A percentile compares a stretch with the other conserved stretches of the same genome.
phyloP scores from a whole-genome alignment of 2,888 invertebrate genomes.

The Pelosia muscerda region DNA sequence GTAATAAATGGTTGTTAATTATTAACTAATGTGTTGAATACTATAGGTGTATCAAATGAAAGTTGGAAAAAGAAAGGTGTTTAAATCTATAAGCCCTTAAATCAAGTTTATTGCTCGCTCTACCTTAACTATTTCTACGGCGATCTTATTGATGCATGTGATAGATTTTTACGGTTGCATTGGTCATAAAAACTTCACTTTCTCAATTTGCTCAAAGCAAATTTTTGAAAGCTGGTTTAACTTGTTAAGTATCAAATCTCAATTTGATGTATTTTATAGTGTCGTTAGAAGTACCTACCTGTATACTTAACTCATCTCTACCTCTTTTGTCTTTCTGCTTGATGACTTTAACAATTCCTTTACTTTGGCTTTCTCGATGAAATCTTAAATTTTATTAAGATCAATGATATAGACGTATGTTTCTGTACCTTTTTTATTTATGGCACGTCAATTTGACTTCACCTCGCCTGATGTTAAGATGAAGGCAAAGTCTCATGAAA shows the following conservation, averaged over 20 bases:
- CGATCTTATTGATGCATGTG: conserved; percentile 48
- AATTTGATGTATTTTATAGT: neutral
- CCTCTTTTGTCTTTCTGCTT: neutral
- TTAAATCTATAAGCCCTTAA: conserved; percentile 77
- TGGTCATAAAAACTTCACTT: conserved; percentile 70
- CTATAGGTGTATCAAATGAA: conserved; percentile 68
- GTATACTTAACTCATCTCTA: neutral
- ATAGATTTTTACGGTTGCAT: conserved; percentile 62
- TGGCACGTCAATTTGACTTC: too few relatives aligned
- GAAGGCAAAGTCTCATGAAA: too few relatives aligned
- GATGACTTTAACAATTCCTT: neutral
- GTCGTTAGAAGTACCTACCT: neutral
- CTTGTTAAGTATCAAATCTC: neutral
- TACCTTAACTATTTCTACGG: conserved; percentile 62
- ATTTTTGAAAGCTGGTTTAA: conserved; percentile 6
- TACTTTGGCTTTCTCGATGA: too few relatives aligned
- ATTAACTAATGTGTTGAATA: conserved; percentile 61
- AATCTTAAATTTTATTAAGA: too few relatives aligned
- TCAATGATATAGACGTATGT: too few relatives aligned
- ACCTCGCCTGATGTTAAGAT: too few relatives aligned
- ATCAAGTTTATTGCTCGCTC: conserved; percentile 70
- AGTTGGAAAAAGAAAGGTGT: conserved; percentile 67
- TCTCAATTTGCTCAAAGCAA: conserved; percentile 47
- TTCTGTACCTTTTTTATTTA: too few relatives aligned
- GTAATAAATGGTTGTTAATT: conserved; percentile 56